Base-by-base conservation (phyloP, 1,140 invertebrate species). In the Macrocentrus cingulum region DNA sequence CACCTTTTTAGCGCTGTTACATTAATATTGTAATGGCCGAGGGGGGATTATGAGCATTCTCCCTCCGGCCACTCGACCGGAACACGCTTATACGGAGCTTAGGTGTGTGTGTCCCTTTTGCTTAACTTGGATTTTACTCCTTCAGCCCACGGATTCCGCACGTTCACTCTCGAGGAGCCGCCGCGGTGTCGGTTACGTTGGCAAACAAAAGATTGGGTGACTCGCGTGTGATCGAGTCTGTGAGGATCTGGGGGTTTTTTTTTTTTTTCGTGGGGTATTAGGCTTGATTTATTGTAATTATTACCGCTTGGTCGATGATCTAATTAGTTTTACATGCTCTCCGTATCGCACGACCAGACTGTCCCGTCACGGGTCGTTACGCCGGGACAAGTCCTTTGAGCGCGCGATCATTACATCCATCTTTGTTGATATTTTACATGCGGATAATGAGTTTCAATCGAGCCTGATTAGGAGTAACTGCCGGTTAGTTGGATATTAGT, bases 1-100 rank as follows among this genome's bases (percentile, higher is more conserved):
- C 60, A 65, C 63, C 60, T 65, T 65, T 65, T 65, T 57, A 62
- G 60, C 58, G 51, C 48, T 55, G 56, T 65, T 65, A 65, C 63
- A 62, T 65, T 65, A 65, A 65, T 65, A 62, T 62, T 60, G 51
- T 65, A 65, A 64, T 62, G 50, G 56, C 56, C 59, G 54, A 19
- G 34, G 25, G 48, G 11, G 50, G 61, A 62, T 62, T 53, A 62
- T 53, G 53, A 56, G 52, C 41, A 48, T 23, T 41, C 22, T 53
- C 48, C 57, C 57, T 22, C 36, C 42, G 56, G 56, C 51, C 41
- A 22, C 52, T 62, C 45, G 52, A 62, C 56, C 60, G 56, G 52
- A 62, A 62, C 52, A 29, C 22, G 32, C 18, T n/a, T n/a, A n/a
- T n/a, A n/a, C n/a, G n/a, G n/a, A 44, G 8, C 7, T 37, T 19